Conservation (phyloP, 2,113 vertebrate genomes). For the Phodopus roborovskii region DNA sequence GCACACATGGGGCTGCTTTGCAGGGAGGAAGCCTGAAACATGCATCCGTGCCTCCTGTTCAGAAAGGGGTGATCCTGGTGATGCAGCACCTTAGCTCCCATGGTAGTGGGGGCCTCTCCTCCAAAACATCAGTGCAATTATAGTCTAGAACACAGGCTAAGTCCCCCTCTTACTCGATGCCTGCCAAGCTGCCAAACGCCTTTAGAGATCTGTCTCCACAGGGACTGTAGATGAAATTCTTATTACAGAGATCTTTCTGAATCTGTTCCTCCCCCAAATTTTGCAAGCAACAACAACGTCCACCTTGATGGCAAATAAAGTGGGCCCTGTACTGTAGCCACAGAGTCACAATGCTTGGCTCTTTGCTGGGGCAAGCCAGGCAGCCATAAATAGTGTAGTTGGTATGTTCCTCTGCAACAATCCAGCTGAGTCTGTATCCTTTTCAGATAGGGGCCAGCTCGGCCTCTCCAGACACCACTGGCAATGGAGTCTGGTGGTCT, state of each 20-base stretch:
- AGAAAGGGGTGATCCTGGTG: neutral
- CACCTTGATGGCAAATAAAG: neutral
- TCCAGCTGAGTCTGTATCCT: neutral
- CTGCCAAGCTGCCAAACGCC: neutral
- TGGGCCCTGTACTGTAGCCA: neutral
- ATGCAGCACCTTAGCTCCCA: neutral
- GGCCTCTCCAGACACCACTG: neutral
- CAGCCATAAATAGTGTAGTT: fast-evolving
- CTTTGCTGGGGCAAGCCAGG: neutral
- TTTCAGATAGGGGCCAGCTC: neutral
- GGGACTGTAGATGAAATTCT: neutral
- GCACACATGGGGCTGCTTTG: fast-evolving
- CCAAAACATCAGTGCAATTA: no score
- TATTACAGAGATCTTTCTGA: neutral
- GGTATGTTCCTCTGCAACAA: neutral
- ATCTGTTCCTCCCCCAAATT: neutral
- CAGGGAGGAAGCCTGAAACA: neutral
- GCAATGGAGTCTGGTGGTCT: neutral
- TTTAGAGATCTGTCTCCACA: neutral
- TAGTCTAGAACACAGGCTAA: neutral
- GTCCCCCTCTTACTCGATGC: neutral
- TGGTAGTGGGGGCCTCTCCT: neutral
- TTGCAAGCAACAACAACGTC: neutral
- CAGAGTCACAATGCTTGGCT: neutral
- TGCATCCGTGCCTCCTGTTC: neutral